These are phyloP conservation scores for Dendrolimus punctatus DNA, from an alignment of 1,140 invertebrate species.

Conservation along the genomic window DNA sequence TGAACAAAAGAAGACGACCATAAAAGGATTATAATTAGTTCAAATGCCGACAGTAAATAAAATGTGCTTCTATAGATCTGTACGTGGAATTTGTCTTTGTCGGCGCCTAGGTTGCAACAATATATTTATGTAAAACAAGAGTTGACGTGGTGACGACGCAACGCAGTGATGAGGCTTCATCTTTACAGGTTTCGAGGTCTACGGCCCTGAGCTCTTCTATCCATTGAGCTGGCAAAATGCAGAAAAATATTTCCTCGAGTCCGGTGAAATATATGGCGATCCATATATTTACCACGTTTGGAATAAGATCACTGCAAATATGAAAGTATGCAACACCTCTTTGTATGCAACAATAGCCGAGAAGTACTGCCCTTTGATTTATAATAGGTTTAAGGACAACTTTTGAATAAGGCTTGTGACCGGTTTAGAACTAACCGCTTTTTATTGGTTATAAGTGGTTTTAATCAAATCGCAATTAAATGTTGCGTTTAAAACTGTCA, in stretches of 20 bases:
- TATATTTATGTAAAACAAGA: no score
- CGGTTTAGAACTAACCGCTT: no score
- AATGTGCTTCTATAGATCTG: no score
- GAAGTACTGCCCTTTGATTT: constrained; percentile 23
- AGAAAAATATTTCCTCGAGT: constrained; percentile 20
- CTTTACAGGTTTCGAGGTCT: constrained; percentile 32
- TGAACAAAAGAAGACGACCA: no score
- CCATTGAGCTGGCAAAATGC: constrained; percentile 15
- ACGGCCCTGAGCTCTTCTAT: constrained; percentile 26
- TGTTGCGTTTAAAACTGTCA: no score
- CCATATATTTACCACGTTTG: constrained; percentile 29
- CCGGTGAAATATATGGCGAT: constrained; percentile 9
- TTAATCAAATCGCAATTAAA: no score
- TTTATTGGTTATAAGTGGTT: no score
- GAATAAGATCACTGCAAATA: constrained; percentile 19
- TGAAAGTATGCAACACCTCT: constrained; percentile 12
- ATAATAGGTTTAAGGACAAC: constrained; percentile 10
- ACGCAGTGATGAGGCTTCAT: background rate
- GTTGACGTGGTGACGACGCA: no score
- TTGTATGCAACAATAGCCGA: constrained; percentile 25
- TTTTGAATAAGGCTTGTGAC: background rate
- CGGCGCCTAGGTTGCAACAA: no score
- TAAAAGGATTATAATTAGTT: no score
- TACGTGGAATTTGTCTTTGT: no score
- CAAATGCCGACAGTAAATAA: no score